Percentiles rank a stretch among this genome's conserved stretches.
Evolutionary conservation across 2,888 invertebrate species (phyloP).

Genomic region (Orthosia incerta): DNA sequence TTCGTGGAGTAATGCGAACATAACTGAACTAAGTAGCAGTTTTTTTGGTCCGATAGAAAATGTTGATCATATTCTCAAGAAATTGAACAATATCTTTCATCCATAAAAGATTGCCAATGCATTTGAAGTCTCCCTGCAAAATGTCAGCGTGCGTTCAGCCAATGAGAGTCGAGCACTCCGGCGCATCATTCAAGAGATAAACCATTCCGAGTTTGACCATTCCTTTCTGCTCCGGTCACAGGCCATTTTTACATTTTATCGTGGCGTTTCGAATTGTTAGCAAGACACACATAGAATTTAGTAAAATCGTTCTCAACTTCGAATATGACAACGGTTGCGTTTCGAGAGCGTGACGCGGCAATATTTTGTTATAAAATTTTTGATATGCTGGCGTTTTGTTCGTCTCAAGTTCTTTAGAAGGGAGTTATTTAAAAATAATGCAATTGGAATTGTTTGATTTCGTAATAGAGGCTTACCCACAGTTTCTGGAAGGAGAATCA

Average conservation of each 20-base stretch:
- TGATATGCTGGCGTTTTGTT: constrained; percentile 56
- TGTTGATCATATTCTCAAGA: too few species aligned
- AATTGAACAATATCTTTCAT: too few species aligned
- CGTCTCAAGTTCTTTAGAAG: constrained; percentile 40
- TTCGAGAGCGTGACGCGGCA: constrained; percentile 42
- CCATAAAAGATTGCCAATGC: neutral
- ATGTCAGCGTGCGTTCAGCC: constrained; percentile 8
- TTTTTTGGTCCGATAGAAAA: too few species aligned
- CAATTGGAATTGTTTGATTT: constrained; percentile 31
- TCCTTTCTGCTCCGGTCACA: constrained; percentile 24
- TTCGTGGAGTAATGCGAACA: too few species aligned
- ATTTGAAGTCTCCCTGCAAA: neutral
- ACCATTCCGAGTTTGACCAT: constrained; percentile 12
- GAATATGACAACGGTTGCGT: constrained; percentile 47
- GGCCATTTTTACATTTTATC: constrained; percentile 34
- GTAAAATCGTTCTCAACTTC: constrained; percentile 55
- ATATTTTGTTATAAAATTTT: constrained; percentile 54
- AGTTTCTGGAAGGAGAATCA: neutral
- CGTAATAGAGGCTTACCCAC: neutral
- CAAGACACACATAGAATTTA: constrained; percentile 29
- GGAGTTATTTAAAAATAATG: constrained; percentile 17
- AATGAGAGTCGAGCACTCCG: constrained; percentile 27
- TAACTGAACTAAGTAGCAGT: too few species aligned
- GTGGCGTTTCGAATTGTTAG: constrained; percentile 59
- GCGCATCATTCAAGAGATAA: constrained; percentile 11